A percentile compares a stretch with the other conserved stretches of the same genome.
Conservation (phyloP, 2,113 vertebrate species). For the Setophaga coronata region DNA sequence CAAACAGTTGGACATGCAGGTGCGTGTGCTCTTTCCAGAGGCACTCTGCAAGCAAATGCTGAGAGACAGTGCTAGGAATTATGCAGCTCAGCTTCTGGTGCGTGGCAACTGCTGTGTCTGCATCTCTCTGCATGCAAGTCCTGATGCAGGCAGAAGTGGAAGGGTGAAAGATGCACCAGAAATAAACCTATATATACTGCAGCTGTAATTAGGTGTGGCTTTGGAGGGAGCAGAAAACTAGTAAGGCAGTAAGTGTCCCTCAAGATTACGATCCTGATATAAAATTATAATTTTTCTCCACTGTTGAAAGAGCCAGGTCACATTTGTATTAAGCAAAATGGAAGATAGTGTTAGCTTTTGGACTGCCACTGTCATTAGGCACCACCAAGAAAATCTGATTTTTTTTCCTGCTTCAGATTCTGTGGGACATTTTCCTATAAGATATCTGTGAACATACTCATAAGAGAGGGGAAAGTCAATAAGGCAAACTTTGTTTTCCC, state of each 20-base stretch:
- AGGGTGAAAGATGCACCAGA: neutral
- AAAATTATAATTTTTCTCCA: neutral
- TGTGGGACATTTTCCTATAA: neutral
- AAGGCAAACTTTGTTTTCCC: neutral
- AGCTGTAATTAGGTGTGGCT: neutral
- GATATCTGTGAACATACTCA: rapidly evolving
- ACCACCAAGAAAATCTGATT: neutral
- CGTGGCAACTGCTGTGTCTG: rapidly evolving
- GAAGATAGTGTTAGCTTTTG: neutral
- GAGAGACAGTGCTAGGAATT: neutral
- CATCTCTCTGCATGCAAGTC: neutral
- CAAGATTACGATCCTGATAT: neutral
- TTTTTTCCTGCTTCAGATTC: neutral
- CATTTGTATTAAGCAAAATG: neutral
- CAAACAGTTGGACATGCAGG: neutral
- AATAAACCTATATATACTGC: neutral
- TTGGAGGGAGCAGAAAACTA: neutral
- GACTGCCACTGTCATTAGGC: neutral
- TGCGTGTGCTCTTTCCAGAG: neutral
- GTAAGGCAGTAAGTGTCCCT: neutral
- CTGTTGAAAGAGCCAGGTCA: neutral
- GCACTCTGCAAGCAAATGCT: neutral
- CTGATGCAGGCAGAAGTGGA: neutral
- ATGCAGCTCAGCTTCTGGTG: neutral
- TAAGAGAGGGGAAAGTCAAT: neutral